A percentile compares a stretch with the other conserved stretches of the same genome.
Evolutionary conservation across 2,797 vertebrate genomes (phyloP).

Genomic region (Bucorvus abyssinicus): DNA sequence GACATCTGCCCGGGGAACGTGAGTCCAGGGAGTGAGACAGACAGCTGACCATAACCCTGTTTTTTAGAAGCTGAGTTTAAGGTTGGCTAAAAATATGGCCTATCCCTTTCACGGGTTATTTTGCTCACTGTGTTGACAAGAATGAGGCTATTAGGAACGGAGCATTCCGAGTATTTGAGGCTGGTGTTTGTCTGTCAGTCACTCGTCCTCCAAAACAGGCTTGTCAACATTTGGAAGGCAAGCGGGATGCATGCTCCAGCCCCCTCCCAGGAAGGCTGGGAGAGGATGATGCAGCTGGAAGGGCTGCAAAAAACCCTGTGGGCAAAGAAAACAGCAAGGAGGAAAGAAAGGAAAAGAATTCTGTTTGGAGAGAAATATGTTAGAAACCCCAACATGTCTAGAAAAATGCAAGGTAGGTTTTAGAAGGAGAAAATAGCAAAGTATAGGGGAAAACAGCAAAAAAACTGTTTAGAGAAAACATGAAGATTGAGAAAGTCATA

Average conservation of each 20-base stretch:
- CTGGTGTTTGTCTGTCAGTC: conserved; percentile 60
- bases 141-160: conserved; percentile 40
- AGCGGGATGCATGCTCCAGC: conserved; percentile 15
- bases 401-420: not conserved
- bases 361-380: not conserved
- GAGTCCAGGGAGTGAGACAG: not conserved
- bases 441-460: not conserved
- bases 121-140: conserved; percentile 28
- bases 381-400: not conserved
- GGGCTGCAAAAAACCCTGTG: not conserved
- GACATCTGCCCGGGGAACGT: not conserved
- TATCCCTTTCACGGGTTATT: conserved; percentile 29
- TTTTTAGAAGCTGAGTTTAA: conserved; percentile 28
- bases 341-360: not conserved
- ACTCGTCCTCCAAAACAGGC: conserved; percentile 24
- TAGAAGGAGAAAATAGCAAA: not conserved
- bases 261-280: not conserved
- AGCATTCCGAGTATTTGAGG: conserved; percentile 25
- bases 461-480: not conserved
- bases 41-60: not conserved
- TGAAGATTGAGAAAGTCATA: not conserved
- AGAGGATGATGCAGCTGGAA: not conserved
- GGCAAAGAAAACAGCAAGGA: not conserved
- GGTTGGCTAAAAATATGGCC: conserved; percentile 54
- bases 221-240: conserved; percentile 47